A percentile compares a stretch with the other conserved stretches of the same genome.
phyloP scores from a whole-genome alignment of 1,140 invertebrate species.

The Megalopta genalis region DNA sequence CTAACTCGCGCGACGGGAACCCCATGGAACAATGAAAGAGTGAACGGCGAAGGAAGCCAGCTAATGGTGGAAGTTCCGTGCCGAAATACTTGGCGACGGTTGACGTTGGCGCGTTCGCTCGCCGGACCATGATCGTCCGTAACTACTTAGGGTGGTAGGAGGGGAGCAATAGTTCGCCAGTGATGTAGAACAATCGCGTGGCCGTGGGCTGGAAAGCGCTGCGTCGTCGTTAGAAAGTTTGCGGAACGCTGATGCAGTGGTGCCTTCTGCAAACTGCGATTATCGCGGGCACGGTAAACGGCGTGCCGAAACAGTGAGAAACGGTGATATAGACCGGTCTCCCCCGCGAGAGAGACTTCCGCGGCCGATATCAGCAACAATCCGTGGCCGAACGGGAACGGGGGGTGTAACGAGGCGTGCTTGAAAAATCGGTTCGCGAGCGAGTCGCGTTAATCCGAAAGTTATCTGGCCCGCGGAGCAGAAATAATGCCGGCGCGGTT shows the following conservation, averaged over 20 bases:
- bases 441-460: background rate
- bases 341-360: background rate
- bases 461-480: background rate
- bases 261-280: conserved; percentile 44
- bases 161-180: background rate
- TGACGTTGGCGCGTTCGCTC: too few species aligned
- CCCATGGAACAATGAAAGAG: too few species aligned
- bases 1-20: too few species aligned
- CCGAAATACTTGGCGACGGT: background rate
- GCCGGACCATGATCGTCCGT: background rate
- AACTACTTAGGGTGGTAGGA: conserved; percentile 19
- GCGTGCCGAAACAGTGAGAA: conserved; percentile 21
- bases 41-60: too few species aligned
- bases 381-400: background rate
- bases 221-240: conserved; percentile 17
- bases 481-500: background rate
- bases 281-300: conserved; percentile 31
- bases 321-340: conserved; percentile 25
- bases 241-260: conserved; percentile 4
- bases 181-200: background rate
- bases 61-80: background rate
- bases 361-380: too few species aligned
- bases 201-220: background rate
- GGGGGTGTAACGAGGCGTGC: background rate
- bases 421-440: background rate